Evolutionary conservation across 2,113 vertebrate species (phyloP).

Genomic region (Pollachius pollachius): DNA sequence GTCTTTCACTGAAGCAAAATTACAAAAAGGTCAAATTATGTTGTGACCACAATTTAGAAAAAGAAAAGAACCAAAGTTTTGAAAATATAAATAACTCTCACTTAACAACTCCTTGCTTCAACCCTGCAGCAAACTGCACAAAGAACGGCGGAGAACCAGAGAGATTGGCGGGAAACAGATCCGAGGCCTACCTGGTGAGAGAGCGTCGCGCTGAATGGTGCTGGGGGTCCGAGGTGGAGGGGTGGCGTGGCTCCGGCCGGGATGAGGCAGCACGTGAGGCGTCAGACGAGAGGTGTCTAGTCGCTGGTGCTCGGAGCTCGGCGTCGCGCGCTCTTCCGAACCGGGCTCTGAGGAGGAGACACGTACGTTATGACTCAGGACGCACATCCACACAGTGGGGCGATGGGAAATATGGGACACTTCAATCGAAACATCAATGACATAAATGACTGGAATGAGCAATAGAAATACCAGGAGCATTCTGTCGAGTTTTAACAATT

Average conservation of each 20-base stretch:
- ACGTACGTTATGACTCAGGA: slow-evolving; percentile 20
- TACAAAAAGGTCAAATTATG: neutral
- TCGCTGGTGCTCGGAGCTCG: slow-evolving; percentile 76
- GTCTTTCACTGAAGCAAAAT: too few relatives aligned
- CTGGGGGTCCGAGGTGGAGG: slow-evolving; percentile 78
- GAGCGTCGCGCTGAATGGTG: slow-evolving; percentile 97
- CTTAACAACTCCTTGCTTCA: neutral
- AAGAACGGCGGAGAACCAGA: neutral
- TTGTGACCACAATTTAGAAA: neutral
- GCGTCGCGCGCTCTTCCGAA: slow-evolving; percentile 87
- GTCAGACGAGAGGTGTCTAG: slow-evolving; percentile 65
- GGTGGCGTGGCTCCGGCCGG: slow-evolving; percentile 63
- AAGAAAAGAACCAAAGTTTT: neutral
- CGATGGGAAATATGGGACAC: too few relatives aligned
- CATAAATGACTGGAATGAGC: slow-evolving; percentile 1
- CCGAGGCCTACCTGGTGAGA: slow-evolving; percentile 82
- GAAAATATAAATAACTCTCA: neutral
- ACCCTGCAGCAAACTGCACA: neutral
- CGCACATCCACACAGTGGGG: neutral
- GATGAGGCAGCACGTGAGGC: slow-evolving; percentile 55
- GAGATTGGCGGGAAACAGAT: neutral
- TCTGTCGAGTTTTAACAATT: too few relatives aligned
- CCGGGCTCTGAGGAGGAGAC: slow-evolving; percentile 74
- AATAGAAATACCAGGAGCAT: neutral
- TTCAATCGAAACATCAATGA: neutral